Evolutionary conservation across 1,140 invertebrate genomes (phyloP).

Genomic region (Aleiodes sp.): DNA sequence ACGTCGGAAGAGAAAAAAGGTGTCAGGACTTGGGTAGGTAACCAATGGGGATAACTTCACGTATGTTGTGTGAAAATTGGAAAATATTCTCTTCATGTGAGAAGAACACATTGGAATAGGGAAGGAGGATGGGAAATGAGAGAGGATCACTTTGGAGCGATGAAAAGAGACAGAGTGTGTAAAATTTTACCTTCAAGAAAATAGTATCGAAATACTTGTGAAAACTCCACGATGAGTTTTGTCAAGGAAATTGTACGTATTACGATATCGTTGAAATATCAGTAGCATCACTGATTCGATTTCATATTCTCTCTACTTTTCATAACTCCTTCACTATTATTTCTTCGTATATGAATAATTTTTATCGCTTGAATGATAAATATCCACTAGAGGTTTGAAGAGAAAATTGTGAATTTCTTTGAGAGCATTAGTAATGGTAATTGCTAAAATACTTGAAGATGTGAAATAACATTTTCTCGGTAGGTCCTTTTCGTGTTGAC

Average conservation of each 20-base stretch:
- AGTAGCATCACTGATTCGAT: background rate
- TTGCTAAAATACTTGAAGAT: slow-evolving; percentile 13
- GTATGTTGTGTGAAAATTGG: slow-evolving; percentile 29
- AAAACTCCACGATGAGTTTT: background rate
- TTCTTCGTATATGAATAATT: too few relatives aligned
- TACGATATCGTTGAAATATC: background rate
- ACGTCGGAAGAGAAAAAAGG: background rate
- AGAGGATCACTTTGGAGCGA: background rate
- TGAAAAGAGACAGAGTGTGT: background rate
- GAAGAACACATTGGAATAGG: background rate
- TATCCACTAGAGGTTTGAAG: too few relatives aligned
- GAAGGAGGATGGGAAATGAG: background rate
- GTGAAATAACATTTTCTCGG: slow-evolving; percentile 33
- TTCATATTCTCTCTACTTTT: background rate
- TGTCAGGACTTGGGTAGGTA: background rate
- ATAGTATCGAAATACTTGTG: background rate
- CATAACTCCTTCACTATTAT: background rate
- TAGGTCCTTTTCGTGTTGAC: slow-evolving; percentile 47
- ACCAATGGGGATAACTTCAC: too few relatives aligned
- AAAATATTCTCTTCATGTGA: slow-evolving; percentile 33
- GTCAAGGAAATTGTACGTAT: background rate
- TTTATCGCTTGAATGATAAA: too few relatives aligned
- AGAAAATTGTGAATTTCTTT: background rate
- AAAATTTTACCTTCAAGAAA: background rate
- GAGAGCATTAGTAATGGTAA: background rate